Base-by-base conservation (phyloP, 2,113 vertebrate species). In the Xenopus borealis region DNA sequence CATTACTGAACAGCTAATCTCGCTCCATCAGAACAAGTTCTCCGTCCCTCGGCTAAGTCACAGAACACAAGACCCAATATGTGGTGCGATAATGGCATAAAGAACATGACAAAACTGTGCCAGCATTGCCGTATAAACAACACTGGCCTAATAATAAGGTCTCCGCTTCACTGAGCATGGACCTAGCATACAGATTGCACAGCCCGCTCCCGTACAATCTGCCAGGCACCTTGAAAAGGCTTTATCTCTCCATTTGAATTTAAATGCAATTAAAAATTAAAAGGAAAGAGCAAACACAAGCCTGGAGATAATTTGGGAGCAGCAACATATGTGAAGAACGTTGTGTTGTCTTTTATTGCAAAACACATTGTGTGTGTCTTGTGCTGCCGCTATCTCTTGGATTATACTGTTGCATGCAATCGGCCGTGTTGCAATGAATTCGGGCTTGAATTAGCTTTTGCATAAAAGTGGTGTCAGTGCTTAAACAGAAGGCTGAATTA, bases 1-100 rank as follows among this genome's bases (percentile, higher is more conserved):
- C 23, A 47, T 66, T 19, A 66, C 11, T 30, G 33, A 14, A 19
- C 12, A 9, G 33, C 30, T 70, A 69, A 69, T 69, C 67, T 57
- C 30, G 23, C 23, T 27, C 23, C 23, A 1, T 27, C 23, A 27
- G 23, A 27, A 27, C 23, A 27, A 3, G 23, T 27, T 27, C 23
- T 27, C n/a, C 8, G 10, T 19, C 19, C 10, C 20, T 4, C 65
- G 50, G 45, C 46, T 3, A 40, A 40, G 33, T 40, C 33, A 40
- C 33, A 40, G n/a, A 23, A 66, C 30, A 59, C 33, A 40, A 55
- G 4, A 33, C 47, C 20, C 7, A 69, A 69, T 59, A 70, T 58
- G 27, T 59, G 18, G 18, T 10, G 46, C 9, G 40, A 74, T 66
- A 66, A 58, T 44, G 33, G 7, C 2, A 61, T 53, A 45, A 66